These are phyloP conservation scores for Lysandra bellargus DNA, from an alignment of 2,888 invertebrate species.

Conservation along the genomic window DNA sequence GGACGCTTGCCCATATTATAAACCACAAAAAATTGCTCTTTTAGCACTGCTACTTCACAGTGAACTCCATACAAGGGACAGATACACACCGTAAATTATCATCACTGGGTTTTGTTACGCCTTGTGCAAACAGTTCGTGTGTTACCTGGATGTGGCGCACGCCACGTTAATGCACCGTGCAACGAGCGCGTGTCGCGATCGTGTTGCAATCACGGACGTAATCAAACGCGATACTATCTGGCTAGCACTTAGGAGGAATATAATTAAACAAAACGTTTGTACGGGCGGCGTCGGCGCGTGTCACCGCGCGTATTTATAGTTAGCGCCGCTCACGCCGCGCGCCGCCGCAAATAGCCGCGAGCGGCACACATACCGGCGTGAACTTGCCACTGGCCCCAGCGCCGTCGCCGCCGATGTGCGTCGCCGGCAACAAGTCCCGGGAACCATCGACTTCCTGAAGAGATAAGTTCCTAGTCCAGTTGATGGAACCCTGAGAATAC, in stretches of 20 bases:
- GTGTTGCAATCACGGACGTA: slow-evolving; percentile 14
- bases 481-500: background rate
- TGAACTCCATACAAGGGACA: too few species aligned
- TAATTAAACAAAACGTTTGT: slow-evolving; percentile 27
- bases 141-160: background rate
- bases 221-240: slow-evolving; percentile 6
- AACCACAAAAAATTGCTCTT: too few species aligned
- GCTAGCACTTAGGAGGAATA: slow-evolving; percentile 7
- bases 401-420: background rate
- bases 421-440: background rate
- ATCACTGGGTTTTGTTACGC: background rate
- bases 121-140: background rate
- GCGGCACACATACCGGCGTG: slow-evolving; percentile 23
- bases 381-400: slow-evolving; percentile 39
- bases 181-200: background rate
- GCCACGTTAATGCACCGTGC: background rate
- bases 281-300: slow-evolving; percentile 19
- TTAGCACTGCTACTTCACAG: too few species aligned
- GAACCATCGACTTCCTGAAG: background rate
- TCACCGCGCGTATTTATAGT: slow-evolving; percentile 26
- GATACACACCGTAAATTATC: too few species aligned
- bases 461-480: background rate
- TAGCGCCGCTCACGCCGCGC: slow-evolving; percentile 19
- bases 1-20: too few species aligned
- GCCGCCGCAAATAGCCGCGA: slow-evolving; percentile 14